A percentile compares a stretch with the other conserved stretches of the same genome.
Conservation (phyloP, 2,888 invertebrate species). For the Tethea ocularis region DNA sequence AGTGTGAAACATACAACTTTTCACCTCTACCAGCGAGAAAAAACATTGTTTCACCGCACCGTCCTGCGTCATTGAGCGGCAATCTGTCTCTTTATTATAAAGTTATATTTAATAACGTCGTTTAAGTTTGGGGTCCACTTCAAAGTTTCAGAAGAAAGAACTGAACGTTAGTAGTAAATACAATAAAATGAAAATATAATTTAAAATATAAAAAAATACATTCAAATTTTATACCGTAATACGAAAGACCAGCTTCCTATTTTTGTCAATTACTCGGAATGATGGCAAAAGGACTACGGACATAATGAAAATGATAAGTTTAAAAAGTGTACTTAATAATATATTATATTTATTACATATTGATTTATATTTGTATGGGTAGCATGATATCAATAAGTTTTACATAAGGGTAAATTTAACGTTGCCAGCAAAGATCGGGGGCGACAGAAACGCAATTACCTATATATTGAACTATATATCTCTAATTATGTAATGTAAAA, state of each 20-base stretch:
- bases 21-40: too few relatives aligned
- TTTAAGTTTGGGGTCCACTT: not conserved
- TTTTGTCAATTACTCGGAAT: slow-evolving; percentile 3
- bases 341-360: not conserved
- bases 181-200: not conserved
- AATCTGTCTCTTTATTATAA: not conserved
- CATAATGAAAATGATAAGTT: not conserved
- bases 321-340: not conserved
- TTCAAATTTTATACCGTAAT: not conserved
- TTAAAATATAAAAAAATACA: not conserved
- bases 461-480: too few relatives aligned
- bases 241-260: slow-evolving; percentile 35
- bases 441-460: too few relatives aligned
- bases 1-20: too few relatives aligned
- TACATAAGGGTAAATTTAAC: too few relatives aligned
- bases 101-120: not conserved
- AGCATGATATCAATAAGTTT: too few relatives aligned
- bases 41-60: too few relatives aligned
- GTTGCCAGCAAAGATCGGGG: too few relatives aligned
- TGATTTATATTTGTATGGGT: not conserved
- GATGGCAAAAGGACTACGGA: not conserved
- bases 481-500: too few relatives aligned
- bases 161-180: not conserved
- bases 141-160: not conserved
- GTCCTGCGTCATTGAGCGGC: too few relatives aligned